A percentile compares a stretch with the other conserved stretches of the same genome.
These are phyloP conservation scores for Lanius collurio DNA, from an alignment of 2,113 vertebrate genomes.

Conservation along the genomic window DNA sequence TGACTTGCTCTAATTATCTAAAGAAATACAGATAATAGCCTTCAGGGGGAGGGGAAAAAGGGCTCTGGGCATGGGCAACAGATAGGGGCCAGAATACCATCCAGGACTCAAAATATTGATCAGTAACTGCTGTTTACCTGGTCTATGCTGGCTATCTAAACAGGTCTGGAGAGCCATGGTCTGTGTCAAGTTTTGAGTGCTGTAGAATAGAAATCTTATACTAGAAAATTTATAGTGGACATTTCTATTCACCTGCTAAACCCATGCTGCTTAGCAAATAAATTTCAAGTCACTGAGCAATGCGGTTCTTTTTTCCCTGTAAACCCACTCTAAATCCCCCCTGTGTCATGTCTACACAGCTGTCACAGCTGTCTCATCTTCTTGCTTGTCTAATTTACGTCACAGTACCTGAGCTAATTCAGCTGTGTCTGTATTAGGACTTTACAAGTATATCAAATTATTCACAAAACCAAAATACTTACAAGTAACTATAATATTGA, in stretches of 20 bases:
- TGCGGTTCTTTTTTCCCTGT: not conserved
- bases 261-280: not conserved
- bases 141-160: not conserved
- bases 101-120: not conserved
- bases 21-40: not conserved
- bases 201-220: not conserved
- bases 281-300: not conserved
- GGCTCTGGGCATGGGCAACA: not conserved
- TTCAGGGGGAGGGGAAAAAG: fast-evolving
- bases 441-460: not conserved
- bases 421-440: not conserved
- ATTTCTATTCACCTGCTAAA: not conserved
- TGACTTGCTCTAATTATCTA: not conserved
- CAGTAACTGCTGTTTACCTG: not conserved
- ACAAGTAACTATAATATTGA: not conserved
- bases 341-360: not conserved
- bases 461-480: not conserved
- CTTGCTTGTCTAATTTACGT: not conserved
- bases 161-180: not conserved
- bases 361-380: not conserved
- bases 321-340: not conserved
- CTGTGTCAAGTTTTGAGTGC: not conserved
- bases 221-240: not conserved
- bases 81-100: not conserved
- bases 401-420: not conserved